These are phyloP conservation scores for Drosophila anomelani DNA, from an alignment of 2,888 invertebrate genomes.

Conservation along the genomic window DNA sequence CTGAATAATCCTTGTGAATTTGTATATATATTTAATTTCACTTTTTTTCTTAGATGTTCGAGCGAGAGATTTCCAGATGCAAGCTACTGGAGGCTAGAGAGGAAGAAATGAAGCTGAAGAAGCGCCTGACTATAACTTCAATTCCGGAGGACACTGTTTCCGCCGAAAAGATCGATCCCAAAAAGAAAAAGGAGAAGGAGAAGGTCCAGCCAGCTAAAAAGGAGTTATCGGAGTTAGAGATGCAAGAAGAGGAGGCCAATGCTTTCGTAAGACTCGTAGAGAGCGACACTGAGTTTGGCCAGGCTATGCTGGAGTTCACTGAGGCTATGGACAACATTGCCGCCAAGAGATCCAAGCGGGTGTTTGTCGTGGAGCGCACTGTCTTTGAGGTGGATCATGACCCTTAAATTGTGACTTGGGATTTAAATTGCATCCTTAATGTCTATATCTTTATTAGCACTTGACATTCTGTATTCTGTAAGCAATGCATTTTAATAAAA, in stretches of 20 bases:
- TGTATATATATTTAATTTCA: too few species aligned
- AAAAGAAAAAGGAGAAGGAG: conserved; percentile 21
- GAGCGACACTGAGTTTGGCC: conserved; percentile 69
- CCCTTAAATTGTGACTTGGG: not conserved
- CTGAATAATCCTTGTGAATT: too few species aligned
- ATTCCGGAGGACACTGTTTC: conserved; percentile 36
- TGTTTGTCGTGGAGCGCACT: conserved; percentile 70
- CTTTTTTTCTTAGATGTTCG: conserved; percentile 87
- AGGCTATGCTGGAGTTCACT: conserved; percentile 64
- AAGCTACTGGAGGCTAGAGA: conserved; percentile 94
- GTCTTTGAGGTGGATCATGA: conserved; percentile 61
- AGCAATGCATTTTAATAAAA: not conserved
- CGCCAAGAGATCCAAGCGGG: conserved; percentile 69
- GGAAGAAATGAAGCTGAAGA: conserved; percentile 88
- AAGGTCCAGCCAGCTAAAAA: not conserved
- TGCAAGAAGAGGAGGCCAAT: not conserved
- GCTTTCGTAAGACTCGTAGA: conserved; percentile 57
- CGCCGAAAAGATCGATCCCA: conserved; percentile 19
- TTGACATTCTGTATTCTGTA: not conserved
- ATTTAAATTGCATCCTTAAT: not conserved
- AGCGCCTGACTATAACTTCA: conserved; percentile 25
- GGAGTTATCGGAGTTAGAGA: not conserved
- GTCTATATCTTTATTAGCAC: not conserved
- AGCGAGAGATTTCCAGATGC: conserved; percentile 93
- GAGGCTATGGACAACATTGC: conserved; percentile 55